These are phyloP conservation scores for Netelia melanura DNA, from an alignment of 2,888 invertebrate genomes.

Conservation along the genomic window DNA sequence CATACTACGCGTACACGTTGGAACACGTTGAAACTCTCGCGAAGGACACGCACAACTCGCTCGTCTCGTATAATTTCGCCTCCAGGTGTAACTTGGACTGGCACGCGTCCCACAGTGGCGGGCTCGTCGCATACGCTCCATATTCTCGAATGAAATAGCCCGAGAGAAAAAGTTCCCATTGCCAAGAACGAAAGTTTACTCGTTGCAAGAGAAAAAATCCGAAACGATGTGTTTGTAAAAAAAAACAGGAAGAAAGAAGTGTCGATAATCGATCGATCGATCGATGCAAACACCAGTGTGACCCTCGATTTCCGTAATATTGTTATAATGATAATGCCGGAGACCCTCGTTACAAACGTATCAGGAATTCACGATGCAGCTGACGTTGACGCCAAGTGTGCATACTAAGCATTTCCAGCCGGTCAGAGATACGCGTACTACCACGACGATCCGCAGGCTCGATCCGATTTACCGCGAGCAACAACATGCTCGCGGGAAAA, in stretches of 20 bases:
- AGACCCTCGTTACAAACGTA: background rate
- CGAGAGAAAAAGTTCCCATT: background rate
- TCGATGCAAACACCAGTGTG: background rate
- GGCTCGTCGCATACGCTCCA: conserved; percentile 55
- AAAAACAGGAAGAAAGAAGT: background rate
- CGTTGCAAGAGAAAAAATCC: too few relatives aligned
- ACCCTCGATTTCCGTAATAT: background rate
- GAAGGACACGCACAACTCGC: conserved; percentile 67
- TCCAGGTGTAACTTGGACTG: conserved; percentile 66
- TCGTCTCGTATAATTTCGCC: conserved; percentile 59
- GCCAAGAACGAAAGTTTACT: background rate
- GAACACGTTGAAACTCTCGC: conserved; percentile 54
- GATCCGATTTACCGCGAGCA: conserved; percentile 1
- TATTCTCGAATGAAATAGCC: conserved; percentile 55
- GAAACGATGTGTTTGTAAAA: background rate
- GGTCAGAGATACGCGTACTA: too few relatives aligned
- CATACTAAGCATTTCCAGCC: background rate
- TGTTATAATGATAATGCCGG: conserved; percentile 16
- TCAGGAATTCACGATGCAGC: conserved; percentile 15
- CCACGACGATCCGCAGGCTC: conserved; percentile 16
- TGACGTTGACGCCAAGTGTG: conserved; percentile 46
- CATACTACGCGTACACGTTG: background rate
- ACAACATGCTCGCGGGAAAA: conserved; percentile 46
- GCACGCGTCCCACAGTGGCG: conserved; percentile 71
- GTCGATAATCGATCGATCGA: background rate